These are phyloP conservation scores for Calliphora vicina DNA, from an alignment of 1,140 invertebrate species.

Conservation along the genomic window DNA sequence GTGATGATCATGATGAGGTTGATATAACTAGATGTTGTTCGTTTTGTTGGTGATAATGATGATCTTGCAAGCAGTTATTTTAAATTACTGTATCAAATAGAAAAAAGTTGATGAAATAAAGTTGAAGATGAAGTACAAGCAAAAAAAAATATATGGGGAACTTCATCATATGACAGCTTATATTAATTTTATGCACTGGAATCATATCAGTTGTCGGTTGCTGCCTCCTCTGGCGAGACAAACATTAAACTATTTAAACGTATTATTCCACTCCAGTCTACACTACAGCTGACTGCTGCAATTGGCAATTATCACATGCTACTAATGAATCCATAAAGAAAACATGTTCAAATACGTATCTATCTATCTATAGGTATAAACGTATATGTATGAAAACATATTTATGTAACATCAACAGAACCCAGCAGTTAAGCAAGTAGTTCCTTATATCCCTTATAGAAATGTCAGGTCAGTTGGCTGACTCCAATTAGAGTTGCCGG, in stretches of 20 bases:
- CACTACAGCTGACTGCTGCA: not conserved
- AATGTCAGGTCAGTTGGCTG: too few relatives aligned
- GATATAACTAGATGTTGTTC: not conserved
- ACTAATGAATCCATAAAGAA: not conserved
- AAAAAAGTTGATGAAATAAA: too few relatives aligned
- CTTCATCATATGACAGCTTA: not conserved
- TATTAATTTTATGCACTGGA: not conserved
- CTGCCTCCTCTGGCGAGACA: not conserved
- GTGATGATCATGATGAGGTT: not conserved
- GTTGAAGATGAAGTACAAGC: not conserved
- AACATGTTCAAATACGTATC: not conserved
- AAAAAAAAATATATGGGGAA: not conserved
- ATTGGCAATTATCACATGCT: not conserved
- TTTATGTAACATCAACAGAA: too few relatives aligned
- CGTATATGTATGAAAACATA: not conserved
- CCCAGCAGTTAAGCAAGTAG: too few relatives aligned
- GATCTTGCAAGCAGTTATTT: too few relatives aligned
- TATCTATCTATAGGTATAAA: too few relatives aligned
- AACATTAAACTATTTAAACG: not conserved
- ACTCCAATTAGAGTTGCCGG: too few relatives aligned
- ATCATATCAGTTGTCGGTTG: not conserved
- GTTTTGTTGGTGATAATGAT: too few relatives aligned
- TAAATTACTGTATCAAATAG: too few relatives aligned
- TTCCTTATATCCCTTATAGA: too few relatives aligned
- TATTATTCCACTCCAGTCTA: not conserved